Percentiles rank a stretch among this genome's conserved stretches.
These are phyloP conservation scores for Sebastes minor DNA, from an alignment of 2,797 vertebrate species.

Conservation along the genomic window DNA sequence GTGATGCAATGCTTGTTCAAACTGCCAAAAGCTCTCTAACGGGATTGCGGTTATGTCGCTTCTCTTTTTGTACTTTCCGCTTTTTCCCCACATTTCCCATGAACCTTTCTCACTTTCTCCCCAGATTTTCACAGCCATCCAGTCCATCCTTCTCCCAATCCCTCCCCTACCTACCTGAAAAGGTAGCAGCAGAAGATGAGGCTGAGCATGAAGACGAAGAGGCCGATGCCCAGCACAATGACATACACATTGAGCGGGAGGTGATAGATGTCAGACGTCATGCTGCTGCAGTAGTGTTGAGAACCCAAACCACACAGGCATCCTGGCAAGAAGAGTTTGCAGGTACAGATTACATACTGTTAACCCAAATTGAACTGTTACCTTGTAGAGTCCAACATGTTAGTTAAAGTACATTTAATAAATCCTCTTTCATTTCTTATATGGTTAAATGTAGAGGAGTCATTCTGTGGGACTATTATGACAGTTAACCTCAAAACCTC, in stretches of 20 bases:
- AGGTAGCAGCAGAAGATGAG: slow-evolving; percentile 90
- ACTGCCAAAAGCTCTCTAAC: not conserved
- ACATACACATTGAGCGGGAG: slow-evolving; percentile 87
- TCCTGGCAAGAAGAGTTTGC: slow-evolving; percentile 67
- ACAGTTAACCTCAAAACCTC: not conserved
- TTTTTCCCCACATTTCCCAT: not conserved
- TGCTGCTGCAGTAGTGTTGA: slow-evolving; percentile 83
- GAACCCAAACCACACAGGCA: slow-evolving; percentile 84
- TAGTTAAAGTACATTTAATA: not conserved
- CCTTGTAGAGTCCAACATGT: not conserved
- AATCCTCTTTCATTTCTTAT: not conserved
- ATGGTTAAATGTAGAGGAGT: not conserved
- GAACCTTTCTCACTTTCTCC: not conserved
- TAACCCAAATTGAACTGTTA: slow-evolving; percentile 1
- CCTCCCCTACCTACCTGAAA: slow-evolving; percentile 78
- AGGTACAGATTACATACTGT: slow-evolving; percentile 19
- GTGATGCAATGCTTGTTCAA: slow-evolving; percentile 1
- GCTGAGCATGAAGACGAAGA: slow-evolving; percentile 89
- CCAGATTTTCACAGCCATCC: not conserved
- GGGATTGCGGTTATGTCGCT: not conserved
- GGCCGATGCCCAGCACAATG: slow-evolving; percentile 86
- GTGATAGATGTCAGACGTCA: slow-evolving; percentile 85
- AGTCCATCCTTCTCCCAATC: not conserved
- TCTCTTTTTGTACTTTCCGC: not conserved
- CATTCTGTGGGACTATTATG: not conserved